Evolutionary conservation across 2,113 vertebrate species (phyloP), one percentile per base, ranked within the genome.

Genomic region (Melanocharis versteri): DNA sequence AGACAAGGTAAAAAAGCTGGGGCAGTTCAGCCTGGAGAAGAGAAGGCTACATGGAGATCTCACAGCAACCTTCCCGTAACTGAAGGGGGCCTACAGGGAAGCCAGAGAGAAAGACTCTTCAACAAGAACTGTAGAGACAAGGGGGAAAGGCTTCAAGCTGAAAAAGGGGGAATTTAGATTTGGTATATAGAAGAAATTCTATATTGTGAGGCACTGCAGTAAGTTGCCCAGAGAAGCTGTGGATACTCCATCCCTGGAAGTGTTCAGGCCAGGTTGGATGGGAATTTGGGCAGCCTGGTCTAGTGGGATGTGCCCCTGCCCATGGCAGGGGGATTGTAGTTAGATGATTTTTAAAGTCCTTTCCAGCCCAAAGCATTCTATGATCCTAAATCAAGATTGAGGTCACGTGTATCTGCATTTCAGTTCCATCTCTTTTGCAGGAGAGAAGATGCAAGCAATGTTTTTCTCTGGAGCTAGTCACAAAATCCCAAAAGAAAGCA

Each of bases 351-450:
- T 37, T 50, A 50, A 50, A 6, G 13, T 58, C 31, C 13, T 33
- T 81, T 66, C 16, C 33, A 51, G 28, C 28, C 19, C 28, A n/a
- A 73, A 66, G 5, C 15, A 58, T 16, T 51, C 28, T 44, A 10
- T 51, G 13, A 10, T 30, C 44, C 44, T 30, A 73, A 78, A 78
- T 48, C 16, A 35, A 66, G 9, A 31, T 2, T 15, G 30, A 75
- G 5, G 6, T 16, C 1, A 3, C 0, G 0, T 12, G 2, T 48
- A 19, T 42, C 26, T 72, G 17, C 62, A 60, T 37, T 91, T 72
- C 35, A 64, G 7, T 37, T 72, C 44, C 23, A 64, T 9, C 7
- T 9, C 6, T 73, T 62, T 64, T 47, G 10, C 4, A 1, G 31
- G 5, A 64, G 1, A 18, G 4, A 44, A 4, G 3, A 15, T 1